Base-by-base conservation (phyloP, 2,113 vertebrate species). In the Ailurus styani region DNA sequence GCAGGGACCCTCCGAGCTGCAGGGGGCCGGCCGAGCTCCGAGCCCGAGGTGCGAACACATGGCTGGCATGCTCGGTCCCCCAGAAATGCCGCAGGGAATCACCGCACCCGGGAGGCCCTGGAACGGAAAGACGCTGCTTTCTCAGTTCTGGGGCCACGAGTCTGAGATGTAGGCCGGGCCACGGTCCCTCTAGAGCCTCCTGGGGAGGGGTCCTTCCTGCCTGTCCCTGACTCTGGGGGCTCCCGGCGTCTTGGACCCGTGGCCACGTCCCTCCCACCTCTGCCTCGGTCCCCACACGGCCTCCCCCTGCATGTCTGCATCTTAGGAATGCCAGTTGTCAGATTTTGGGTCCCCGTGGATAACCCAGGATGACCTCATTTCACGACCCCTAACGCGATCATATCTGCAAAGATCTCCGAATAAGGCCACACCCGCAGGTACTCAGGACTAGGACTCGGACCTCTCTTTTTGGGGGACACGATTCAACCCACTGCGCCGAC, bases 351-450 rank as follows among this genome's bases (percentile, higher is more conserved):
- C n/a, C n/a, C n/a, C n/a, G n/a, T n/a, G n/a, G n/a, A n/a, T n/a
- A n/a, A n/a, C n/a, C n/a, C n/a, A n/a, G n/a, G n/a, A n/a, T n/a
- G n/a, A n/a, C 13, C 37, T 55, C 50, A 27, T 42, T 66, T 87
- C 2, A 0, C 15, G 27, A 73, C 5, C 86, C 37, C 42, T 14
- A 62, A 21, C 1, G 40, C 5, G 64, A 21, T 31, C 3, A 21
- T 6, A 31, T 17, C 86, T 54, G 15, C 52, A 45, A 57, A 88
- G 68, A 57, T 23, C 27, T 88, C 50, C 68, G 57, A 27, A 3
- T 9, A 15, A 34, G 52, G 18, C 29, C 17, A 21, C 37, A 2
- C 9, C 6, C 37, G 23, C 52, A 34, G 29, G 37, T 42, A 31
- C 40, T 40, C 29, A 5, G n/a, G 25, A 18, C 42, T 57, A 23